Base-by-base conservation (phyloP, 2,888 invertebrate genomes). In the Lycophotia porphyrea region DNA sequence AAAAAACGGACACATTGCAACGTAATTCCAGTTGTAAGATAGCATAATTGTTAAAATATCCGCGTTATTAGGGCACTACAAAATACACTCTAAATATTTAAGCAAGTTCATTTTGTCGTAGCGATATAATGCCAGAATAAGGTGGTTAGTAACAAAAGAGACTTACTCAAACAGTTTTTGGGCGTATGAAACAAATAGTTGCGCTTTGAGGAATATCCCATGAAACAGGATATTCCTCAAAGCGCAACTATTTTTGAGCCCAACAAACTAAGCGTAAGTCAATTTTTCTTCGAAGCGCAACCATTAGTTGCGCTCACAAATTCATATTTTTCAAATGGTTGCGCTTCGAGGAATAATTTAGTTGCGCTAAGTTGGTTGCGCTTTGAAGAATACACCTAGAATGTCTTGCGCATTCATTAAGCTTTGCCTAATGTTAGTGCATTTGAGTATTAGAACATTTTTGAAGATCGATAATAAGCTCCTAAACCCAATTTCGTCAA, bases 61-160 rank as follows among this genome's bases (percentile, higher is more conserved):
- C 31, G n/a, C n/a, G 15, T 15, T 1, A 39, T 31, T 39, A 39
- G 4, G 15, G 1, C n/a, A 71, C 0, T 27, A 24, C 24, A 74
- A 27, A 74, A 63, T 49, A 18, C 15, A 42, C 61, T n/a, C 68
- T n/a, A 55, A 27, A n/a, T 5, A 2, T n/a, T 24, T 8, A 0
- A 8, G 0, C 0, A 52, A 52, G 31, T 68, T 21, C 0, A 55
- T 31, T 55, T 69, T 42, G 18, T 31, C 18, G 24, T 15, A 27
- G 7, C 34, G 18, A 47, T 21, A 42, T 71, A 71, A 67, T 44
- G 36, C 27, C 15, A 15, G 18, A 71, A 71, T 27, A 67, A 11
- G 44, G 55, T 55, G 27, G 15, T 15, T 27, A 55, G 13, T n/a
- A 11, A 49, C n/a, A 31, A 42, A 69, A 42, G 27, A 39, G 11